Percentiles rank a stretch among this genome's conserved stretches.
These are phyloP conservation scores for Camponotus vicinus DNA, from an alignment of 1,140 invertebrate genomes.

Conservation along the genomic window DNA sequence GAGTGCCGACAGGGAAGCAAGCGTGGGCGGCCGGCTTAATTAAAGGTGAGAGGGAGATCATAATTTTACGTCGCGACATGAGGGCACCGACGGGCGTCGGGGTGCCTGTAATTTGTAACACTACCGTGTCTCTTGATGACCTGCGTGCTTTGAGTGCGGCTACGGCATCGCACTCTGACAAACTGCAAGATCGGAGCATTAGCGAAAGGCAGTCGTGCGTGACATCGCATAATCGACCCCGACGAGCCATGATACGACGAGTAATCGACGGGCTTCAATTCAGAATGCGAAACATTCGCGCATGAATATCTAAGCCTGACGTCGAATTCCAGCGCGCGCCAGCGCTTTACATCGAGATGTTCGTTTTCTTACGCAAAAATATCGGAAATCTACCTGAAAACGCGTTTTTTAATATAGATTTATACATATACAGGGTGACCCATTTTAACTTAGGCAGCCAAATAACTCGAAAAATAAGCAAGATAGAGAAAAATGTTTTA, in stretches of 20 bases:
- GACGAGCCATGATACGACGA: constrained; percentile 34
- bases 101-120: constrained; percentile 73
- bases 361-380: not conserved
- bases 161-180: constrained; percentile 33
- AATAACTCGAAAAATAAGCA: too few species aligned
- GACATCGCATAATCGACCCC: constrained; percentile 63
- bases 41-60: constrained; percentile 72
- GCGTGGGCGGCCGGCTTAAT: constrained; percentile 66
- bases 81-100: constrained; percentile 60
- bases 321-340: constrained; percentile 4
- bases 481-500: too few species aligned
- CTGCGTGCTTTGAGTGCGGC: constrained; percentile 63
- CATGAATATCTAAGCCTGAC: constrained; percentile 33
- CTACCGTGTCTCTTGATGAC: too few species aligned
- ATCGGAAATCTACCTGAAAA: not conserved
- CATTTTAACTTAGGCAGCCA: too few species aligned
- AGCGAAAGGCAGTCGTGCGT: constrained; percentile 61
- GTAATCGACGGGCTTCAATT: constrained; percentile 50
- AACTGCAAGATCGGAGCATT: constrained; percentile 61
- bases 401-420: not conserved
- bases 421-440: not conserved
- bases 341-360: not conserved
- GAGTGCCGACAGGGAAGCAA: constrained; percentile 65
- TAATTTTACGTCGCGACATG: constrained; percentile 74
- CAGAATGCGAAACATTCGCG: constrained; percentile 47